phyloP scores from a whole-genome alignment of 1,140 invertebrate genomes.

The Alviniconcha marisindica region DNA sequence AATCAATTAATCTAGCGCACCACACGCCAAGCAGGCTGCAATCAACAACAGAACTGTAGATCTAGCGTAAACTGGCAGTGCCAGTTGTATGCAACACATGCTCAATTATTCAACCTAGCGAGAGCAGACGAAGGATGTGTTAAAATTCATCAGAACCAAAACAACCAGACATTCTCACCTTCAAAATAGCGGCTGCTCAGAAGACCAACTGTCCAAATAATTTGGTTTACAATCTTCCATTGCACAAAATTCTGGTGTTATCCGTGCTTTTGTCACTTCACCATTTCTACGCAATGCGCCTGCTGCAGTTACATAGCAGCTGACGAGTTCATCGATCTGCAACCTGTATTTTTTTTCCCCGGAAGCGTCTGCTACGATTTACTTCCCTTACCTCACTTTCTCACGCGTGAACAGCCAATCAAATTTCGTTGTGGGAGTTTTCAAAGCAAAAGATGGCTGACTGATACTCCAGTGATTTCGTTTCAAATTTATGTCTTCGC shows the following conservation, averaged over 20 bases:
- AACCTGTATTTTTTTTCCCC: background rate
- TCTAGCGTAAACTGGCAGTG: background rate
- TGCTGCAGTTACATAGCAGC: conserved; percentile 34
- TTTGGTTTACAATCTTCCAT: background rate
- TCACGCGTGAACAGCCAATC: conserved; percentile 40
- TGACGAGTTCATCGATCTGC: conserved; percentile 29
- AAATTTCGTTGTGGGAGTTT: conserved; percentile 39
- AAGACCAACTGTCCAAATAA: background rate
- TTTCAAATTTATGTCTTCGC: no score
- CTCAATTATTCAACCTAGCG: conserved; percentile 9
- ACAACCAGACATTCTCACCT: background rate
- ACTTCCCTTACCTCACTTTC: conserved; percentile 16
- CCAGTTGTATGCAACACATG: conserved; percentile 3
- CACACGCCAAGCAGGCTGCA: background rate
- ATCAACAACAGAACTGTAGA: background rate
- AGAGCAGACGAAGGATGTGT: background rate
- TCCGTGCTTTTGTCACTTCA: conserved; percentile 14
- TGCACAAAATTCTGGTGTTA: background rate
- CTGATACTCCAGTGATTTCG: background rate
- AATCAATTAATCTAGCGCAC: no score
- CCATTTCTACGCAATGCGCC: conserved; percentile 18
- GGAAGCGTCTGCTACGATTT: conserved; percentile 2
- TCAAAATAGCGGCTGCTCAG: background rate
- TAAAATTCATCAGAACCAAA: background rate
- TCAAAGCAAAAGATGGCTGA: conserved; percentile 44